Conservation (phyloP, 2,113 vertebrate species). For the Blennius ocellaris region DNA sequence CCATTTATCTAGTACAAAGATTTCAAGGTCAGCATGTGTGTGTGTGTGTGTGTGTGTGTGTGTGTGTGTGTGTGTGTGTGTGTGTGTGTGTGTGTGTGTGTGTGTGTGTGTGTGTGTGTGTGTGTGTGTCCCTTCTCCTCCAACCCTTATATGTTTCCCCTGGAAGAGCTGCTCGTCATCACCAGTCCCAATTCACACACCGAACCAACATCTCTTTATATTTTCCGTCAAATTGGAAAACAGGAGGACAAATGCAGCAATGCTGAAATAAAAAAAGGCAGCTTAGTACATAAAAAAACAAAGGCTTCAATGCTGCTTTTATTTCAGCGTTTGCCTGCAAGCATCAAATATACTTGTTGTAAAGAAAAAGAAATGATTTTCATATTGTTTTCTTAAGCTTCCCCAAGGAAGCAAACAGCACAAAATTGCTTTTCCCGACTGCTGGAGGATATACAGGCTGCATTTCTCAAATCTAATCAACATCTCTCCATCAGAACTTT, state of each 20-base stretch:
- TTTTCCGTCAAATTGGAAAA: constrained; percentile 27
- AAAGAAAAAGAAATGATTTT: constrained; percentile 79
- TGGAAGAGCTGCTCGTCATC: not conserved
- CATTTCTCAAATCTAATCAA: constrained; percentile 77
- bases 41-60: too few relatives aligned
- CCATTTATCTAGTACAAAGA: not conserved
- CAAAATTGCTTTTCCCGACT: constrained; percentile 77
- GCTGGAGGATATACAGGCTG: constrained; percentile 67
- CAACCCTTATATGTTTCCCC: not conserved
- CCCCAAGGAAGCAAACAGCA: constrained; percentile 70
- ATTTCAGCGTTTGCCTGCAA: constrained; percentile 69
- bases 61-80: not conserved
- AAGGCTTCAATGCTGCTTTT: constrained; percentile 59
- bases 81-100: too few relatives aligned
- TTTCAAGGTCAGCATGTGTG: constrained; percentile 49
- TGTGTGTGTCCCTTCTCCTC: constrained; percentile 1
- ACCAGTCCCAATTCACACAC: not conserved
- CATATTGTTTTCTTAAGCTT: constrained; percentile 78
- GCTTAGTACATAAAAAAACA: constrained; percentile 49
- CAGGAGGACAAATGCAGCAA: constrained; percentile 26
- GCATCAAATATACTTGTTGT: constrained; percentile 73
- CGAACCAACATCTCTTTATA: constrained; percentile 3
- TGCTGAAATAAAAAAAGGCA: constrained; percentile 27
- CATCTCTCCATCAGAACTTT: constrained; percentile 75
- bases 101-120: not conserved